phyloP scores from a whole-genome alignment of 2,888 invertebrate genomes.

The Eudasyphora cyanicolor region DNA sequence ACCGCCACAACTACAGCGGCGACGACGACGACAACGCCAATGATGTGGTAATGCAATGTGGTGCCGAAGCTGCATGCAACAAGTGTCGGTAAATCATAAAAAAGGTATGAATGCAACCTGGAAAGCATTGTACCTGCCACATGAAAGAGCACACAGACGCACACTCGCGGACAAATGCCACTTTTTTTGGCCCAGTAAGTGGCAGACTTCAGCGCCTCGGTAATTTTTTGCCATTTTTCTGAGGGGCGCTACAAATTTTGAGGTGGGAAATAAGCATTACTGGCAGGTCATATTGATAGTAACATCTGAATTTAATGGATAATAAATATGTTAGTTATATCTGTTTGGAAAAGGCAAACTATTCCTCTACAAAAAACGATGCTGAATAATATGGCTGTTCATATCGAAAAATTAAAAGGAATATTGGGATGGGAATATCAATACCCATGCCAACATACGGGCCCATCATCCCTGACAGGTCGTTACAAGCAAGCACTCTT shows the following conservation, averaged over 20 bases:
- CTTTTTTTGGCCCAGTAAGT: conserved; percentile 39
- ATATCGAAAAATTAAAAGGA: too few species aligned
- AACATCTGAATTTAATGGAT: not conserved
- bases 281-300: not conserved
- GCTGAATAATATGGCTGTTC: too few species aligned
- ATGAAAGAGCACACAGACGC: conserved; percentile 13
- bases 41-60: conserved; percentile 44
- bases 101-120: conserved; percentile 56
- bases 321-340: too few species aligned
- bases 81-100: conserved; percentile 67
- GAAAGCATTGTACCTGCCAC: conserved; percentile 59
- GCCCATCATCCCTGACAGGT: too few species aligned
- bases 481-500: too few species aligned
- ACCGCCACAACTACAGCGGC: conserved; percentile 28
- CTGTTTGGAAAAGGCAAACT: too few species aligned
- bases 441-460: too few species aligned
- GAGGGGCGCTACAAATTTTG: not conserved
- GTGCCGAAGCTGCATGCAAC: conserved; percentile 56
- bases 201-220: conserved; percentile 60
- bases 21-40: conserved; percentile 30
- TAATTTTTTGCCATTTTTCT: not conserved
- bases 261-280: not conserved
- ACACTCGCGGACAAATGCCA: not conserved
- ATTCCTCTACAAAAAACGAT: too few species aligned
- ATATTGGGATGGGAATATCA: too few species aligned